Percentiles rank a stretch among this genome's conserved stretches.
Evolutionary conservation across 2,113 vertebrate species (phyloP).

Genomic region (Tauraco erythrolophus): DNA sequence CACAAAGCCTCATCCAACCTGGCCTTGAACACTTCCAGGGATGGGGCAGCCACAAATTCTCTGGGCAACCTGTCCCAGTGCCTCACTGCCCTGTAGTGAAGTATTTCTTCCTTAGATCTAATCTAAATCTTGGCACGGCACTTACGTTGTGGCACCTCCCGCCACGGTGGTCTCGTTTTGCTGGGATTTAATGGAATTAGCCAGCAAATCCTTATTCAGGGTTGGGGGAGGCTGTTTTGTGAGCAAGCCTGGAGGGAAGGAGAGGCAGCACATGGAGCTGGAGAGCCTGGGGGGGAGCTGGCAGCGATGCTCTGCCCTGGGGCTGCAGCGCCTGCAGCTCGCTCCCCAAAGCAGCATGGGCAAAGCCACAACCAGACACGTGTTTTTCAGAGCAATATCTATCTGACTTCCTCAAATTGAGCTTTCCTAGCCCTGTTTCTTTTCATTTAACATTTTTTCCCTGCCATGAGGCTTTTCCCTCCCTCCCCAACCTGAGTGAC

Average conservation of each 20-base stretch:
- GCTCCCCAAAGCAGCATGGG: neutral
- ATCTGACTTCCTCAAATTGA: neutral
- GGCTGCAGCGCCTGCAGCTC: neutral
- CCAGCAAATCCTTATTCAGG: neutral
- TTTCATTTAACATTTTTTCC: neutral
- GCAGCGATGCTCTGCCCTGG: fast-evolving
- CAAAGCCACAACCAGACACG: neutral
- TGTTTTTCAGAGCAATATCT: neutral
- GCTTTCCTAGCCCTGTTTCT: neutral
- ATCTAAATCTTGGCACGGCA: neutral
- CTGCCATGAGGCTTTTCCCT: fast-evolving
- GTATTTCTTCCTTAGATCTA: too few relatives aligned
- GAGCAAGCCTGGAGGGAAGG: too few relatives aligned
- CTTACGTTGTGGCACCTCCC: neutral
- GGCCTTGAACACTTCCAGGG: too few relatives aligned
- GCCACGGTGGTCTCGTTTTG: fast-evolving
- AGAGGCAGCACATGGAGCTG: neutral
- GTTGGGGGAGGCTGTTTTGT: neutral
- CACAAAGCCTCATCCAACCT: too few relatives aligned
- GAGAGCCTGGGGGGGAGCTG: too few relatives aligned
- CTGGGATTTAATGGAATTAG: neutral
- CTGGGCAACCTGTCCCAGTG: too few relatives aligned
- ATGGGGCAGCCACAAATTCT: too few relatives aligned
- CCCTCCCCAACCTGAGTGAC: neutral
- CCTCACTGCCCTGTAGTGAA: too few relatives aligned